Percentiles rank a stretch among this genome's conserved stretches.
Evolutionary conservation across 2,113 vertebrate genomes (phyloP).

Genomic region (Entelurus aequoreus): DNA sequence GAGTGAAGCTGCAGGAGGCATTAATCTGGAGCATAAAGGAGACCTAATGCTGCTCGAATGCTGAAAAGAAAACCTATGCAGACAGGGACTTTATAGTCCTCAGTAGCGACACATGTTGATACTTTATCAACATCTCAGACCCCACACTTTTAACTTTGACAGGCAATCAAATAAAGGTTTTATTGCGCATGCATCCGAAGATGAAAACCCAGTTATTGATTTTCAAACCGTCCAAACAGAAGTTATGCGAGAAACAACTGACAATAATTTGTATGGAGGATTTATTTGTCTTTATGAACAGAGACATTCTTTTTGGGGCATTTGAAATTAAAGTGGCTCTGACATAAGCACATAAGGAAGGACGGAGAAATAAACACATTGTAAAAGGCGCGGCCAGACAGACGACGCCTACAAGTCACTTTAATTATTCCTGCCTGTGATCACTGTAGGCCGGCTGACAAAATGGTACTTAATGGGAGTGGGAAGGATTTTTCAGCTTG

Average conservation of each 20-base stretch:
- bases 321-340: not conserved
- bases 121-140: too few species aligned
- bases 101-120: too few species aligned
- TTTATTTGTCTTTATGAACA: not conserved
- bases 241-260: not conserved
- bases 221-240: not conserved
- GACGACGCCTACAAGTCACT: constrained; percentile 19
- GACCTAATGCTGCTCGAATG: too few species aligned
- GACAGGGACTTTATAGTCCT: too few species aligned
- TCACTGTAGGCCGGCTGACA: constrained; percentile 14
- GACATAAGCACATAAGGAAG: constrained; percentile 1
- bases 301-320: too few species aligned
- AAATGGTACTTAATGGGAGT: constrained; percentile 18
- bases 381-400: constrained; percentile 2
- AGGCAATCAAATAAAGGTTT: constrained; percentile 9
- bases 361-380: constrained; percentile 6
- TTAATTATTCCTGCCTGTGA: constrained; percentile 34
- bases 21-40: too few species aligned
- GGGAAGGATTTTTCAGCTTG: constrained; percentile 24
- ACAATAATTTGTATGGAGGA: not conserved
- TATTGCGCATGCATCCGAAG: not conserved
- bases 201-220: not conserved
- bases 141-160: constrained; percentile 1
- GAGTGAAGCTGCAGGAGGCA: too few species aligned
- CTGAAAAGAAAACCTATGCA: too few species aligned